phyloP scores from a whole-genome alignment of 2,113 vertebrate species.

The Pseudolaguvia tuberculata region DNA sequence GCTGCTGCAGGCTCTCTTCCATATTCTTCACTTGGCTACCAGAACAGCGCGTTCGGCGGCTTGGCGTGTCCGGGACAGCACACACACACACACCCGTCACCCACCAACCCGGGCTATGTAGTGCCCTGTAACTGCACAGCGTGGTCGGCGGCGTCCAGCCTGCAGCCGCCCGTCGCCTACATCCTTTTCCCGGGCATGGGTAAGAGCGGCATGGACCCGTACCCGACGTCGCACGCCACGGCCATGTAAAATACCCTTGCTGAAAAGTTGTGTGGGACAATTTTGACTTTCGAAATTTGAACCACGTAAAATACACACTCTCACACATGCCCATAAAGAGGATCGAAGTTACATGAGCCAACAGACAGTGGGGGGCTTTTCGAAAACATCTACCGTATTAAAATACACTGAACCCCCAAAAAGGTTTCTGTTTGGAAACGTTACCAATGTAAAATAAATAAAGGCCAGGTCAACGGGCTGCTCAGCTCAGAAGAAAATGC shows the following conservation, averaged over 20 bases:
- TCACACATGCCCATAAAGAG: slow-evolving; percentile 4
- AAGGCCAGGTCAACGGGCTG: not conserved
- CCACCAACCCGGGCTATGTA: slow-evolving; percentile 97
- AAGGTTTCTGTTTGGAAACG: slow-evolving; percentile 15
- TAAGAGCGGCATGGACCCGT: slow-evolving; percentile 97
- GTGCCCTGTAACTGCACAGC: slow-evolving; percentile 99
- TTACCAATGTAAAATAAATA: slow-evolving; percentile 5
- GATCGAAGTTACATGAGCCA: slow-evolving; percentile 9
- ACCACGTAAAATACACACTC: slow-evolving; percentile 21
- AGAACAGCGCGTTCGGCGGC: slow-evolving; percentile 94
- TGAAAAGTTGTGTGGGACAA: slow-evolving; percentile 1
- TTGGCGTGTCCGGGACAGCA: slow-evolving; percentile 95
- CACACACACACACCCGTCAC: slow-evolving; percentile 98
- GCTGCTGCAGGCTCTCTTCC: slow-evolving; percentile 76
- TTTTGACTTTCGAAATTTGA: slow-evolving; percentile 38
- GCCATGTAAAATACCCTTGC: slow-evolving; percentile 80
- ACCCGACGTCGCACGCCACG: slow-evolving; percentile 91
- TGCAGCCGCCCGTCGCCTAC: slow-evolving; percentile 99
- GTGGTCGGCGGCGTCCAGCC: slow-evolving; percentile 89
- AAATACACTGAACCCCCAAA: not conserved
- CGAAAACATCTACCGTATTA: slow-evolving; percentile 3
- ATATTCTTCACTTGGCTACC: slow-evolving; percentile 98
- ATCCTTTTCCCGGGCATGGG: slow-evolving; percentile 99
- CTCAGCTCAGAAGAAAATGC: slow-evolving; percentile 4
- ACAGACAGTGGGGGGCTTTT: not conserved